Evolutionary conservation across 2,113 vertebrate species (phyloP), one percentile per base, ranked within the genome.

Genomic region (Malurus melanocephalus): DNA sequence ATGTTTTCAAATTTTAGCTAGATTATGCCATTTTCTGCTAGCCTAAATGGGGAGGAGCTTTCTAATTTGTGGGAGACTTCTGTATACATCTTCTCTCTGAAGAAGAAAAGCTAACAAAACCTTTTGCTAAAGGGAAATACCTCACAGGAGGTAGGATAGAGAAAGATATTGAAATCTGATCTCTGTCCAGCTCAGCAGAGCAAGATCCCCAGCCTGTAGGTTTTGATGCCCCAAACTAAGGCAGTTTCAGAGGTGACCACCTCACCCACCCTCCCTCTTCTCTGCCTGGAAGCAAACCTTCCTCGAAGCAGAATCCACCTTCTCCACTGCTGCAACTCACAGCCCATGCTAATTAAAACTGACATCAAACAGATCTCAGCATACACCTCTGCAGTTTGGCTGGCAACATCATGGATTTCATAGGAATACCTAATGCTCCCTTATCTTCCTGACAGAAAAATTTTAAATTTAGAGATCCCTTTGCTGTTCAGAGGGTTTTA

Each of bases 391-490:
- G 5, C 49, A 85, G 27, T 26, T 6, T 35, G 53, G 35, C 38
- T 85, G n/a, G 4, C 3, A 7, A n/a, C 22, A 1, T 45, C 6
- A 40, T 4, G 24, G 21, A 26, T 57, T 73, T 76, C 67, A 57
- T 5, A 7, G 18, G 23, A 32, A 1, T 3, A 5, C 5, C 7
- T 33, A 19, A 35, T 2, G 3, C 23, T 6, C 8, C 3, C 5
- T 57, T 75, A 32, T 71, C 16, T 55, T 73, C 28, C 17, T 2
- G 1, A 16, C 2, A 6, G 55, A 57, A 83, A 80, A 89, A 7
- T 10, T 55, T 55, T 49, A 15, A 20, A 35, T 61, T 61, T 32
- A 20, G 64, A 76, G 42, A 61, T 2, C 4, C 55, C 45, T 57
- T 38, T 40, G 33, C 3, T 27, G 10, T 17, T 79, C 40, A 45